Evolutionary conservation across 2,888 invertebrate species (phyloP), one percentile per base, ranked within the genome.

Genomic region (Andrena minutula): DNA sequence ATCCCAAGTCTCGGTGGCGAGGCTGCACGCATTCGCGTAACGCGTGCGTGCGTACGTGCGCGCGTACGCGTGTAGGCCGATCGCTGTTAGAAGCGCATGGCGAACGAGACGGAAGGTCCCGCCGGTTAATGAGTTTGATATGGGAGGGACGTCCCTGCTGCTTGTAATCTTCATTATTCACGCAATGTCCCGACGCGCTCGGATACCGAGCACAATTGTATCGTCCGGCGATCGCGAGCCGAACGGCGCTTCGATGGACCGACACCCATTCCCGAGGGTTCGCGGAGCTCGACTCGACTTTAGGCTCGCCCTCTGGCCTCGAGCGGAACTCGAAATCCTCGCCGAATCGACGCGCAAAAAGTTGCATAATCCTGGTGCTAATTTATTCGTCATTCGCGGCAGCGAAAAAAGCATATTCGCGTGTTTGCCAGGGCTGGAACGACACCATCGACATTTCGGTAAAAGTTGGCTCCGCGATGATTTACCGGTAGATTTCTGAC

Each of bases 121-220:
- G 56, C 65, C 86, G 74, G 76, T 86, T 83, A 86, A 88, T 71
- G 84, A 86, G 80, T 87, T 84, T 80, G 85, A 84, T 84, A 86
- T 70, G 82, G 73, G 64, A 81, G 83, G 73, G 78, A 78, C 82
- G 82, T 80, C 63, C 68, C 84, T 65, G 58, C 84, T 58, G 68
- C 68, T 68, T 63, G 84, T 82, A 69, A 86, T 86, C 84, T 84
- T 86, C 84, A 78, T 82, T 82, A 84, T 84, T 86, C 86, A 75
- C 76, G 84, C 75, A 82, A 84, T 61, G 86, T 69, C 49, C 64
- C 74, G 81, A 35, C 75, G 75, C 47, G 76, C 63, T 71, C 69
- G 74, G 77, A 12, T 72, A 63, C 32, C 23, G 41, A 35, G 71
- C 82, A 61, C 53, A 47, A 26, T 26, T 63, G 35, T 72, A 75